phyloP scores from a whole-genome alignment of 2,797 vertebrate genomes.

The Myotis vivesi region DNA sequence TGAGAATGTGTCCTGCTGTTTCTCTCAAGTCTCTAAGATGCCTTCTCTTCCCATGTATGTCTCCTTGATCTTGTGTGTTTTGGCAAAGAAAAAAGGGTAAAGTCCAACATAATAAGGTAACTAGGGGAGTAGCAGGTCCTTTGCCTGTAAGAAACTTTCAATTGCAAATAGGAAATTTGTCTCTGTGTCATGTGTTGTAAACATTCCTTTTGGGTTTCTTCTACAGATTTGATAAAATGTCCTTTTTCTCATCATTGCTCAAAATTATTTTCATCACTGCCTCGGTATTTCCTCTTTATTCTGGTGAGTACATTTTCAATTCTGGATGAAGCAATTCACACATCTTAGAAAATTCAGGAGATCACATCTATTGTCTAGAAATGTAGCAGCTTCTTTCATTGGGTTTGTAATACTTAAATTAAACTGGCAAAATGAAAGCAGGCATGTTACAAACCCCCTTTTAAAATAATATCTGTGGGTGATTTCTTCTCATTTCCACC shows the following conservation, averaged over 20 bases:
- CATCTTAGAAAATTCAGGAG: neutral
- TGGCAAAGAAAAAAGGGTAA: neutral
- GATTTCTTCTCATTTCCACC: neutral
- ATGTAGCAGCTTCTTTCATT: neutral
- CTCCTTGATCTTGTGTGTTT: neutral
- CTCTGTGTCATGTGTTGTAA: neutral
- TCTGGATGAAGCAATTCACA: neutral
- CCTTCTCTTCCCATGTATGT: neutral
- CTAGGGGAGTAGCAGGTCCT: neutral
- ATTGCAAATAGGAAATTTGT: neutral
- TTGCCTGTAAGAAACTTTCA: neutral
- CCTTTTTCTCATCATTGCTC: neutral
- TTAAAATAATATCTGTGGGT: neutral
- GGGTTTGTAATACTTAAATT: neutral
- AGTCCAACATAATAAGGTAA: neutral
- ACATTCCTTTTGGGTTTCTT: neutral
- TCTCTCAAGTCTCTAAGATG: neutral
- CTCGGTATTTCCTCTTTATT: neutral
- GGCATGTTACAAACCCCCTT: neutral
- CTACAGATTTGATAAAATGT: conserved; percentile 39
- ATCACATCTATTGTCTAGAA: neutral
- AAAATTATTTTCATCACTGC: neutral
- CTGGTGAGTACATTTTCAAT: conserved; percentile 31
- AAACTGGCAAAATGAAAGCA: neutral
- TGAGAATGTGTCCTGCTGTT: neutral